phyloP scores from a whole-genome alignment of 2,888 invertebrate species.

The Tiphia femorata region DNA sequence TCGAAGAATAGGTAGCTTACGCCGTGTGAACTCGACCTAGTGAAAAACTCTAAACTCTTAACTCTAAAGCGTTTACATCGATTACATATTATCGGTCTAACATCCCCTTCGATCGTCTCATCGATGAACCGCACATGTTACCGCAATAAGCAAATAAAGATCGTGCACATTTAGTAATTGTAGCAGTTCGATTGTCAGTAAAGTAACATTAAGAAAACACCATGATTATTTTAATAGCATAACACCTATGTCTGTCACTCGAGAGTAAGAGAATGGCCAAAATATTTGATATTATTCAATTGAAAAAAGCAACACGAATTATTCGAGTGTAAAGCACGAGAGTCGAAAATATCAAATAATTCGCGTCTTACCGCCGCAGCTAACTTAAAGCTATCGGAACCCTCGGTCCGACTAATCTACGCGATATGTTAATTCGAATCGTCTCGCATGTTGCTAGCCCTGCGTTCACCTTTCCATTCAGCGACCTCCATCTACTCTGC shows the following conservation, averaged over 20 bases:
- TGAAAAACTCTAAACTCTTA: conserved; percentile 48
- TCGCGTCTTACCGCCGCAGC: conserved; percentile 13
- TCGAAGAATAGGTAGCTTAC: too few species aligned
- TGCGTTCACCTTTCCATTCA: conserved; percentile 1
- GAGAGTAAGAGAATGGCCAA: too few species aligned
- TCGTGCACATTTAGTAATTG: not conserved
- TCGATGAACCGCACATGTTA: not conserved
- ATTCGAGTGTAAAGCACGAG: not conserved
- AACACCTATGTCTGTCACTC: not conserved
- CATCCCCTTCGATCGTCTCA: conserved; percentile 1
- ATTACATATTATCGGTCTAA: conserved; percentile 8
- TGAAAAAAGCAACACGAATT: not conserved
- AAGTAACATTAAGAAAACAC: not conserved
- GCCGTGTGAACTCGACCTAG: conserved; percentile 49
- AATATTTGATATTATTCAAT: not conserved
- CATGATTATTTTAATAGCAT: not conserved
- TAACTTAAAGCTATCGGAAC: conserved; percentile 27
- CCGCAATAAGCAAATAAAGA: not conserved
- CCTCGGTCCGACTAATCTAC: conserved; percentile 40
- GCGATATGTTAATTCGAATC: conserved; percentile 59
- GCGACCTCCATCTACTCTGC: conserved; percentile 4
- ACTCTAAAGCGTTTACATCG: conserved; percentile 39
- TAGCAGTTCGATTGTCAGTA: not conserved
- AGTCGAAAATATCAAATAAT: not conserved
- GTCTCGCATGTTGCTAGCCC: conserved; percentile 19